Conservation (phyloP, 2,888 invertebrate genomes). For the Amblyteles armatorius region DNA sequence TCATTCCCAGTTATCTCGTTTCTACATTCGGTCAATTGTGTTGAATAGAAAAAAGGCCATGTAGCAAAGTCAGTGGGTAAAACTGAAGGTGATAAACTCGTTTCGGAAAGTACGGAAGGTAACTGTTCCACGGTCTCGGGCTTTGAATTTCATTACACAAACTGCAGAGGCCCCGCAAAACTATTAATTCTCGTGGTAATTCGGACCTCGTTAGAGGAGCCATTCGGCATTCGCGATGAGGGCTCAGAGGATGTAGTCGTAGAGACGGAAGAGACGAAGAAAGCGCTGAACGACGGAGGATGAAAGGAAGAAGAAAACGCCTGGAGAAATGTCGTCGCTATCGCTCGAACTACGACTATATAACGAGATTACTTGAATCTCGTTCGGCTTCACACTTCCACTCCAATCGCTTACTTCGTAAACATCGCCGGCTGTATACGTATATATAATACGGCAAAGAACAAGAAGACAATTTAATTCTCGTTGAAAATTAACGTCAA, state of each 20-base stretch:
- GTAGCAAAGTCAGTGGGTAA: neutral
- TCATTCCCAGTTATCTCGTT: slow-evolving; percentile 34
- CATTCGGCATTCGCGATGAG: slow-evolving; percentile 34
- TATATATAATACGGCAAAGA: neutral
- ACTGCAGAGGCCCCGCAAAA: slow-evolving; percentile 12
- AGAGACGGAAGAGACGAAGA: neutral
- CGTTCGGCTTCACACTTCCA: slow-evolving; percentile 17
- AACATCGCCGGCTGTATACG: slow-evolving; percentile 10
- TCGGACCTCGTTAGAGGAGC: slow-evolving; percentile 42
- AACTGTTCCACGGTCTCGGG: slow-evolving; percentile 14
- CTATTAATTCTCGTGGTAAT: slow-evolving; percentile 53
- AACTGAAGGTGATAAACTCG: slow-evolving; percentile 55
- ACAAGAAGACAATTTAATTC: neutral
- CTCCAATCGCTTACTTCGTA: slow-evolving; percentile 13
- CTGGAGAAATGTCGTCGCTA: slow-evolving; percentile 18
- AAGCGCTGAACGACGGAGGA: neutral
- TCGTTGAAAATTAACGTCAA: neutral
- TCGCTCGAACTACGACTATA: slow-evolving; percentile 29
- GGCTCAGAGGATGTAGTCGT: neutral
- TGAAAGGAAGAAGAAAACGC: slow-evolving; percentile 24
- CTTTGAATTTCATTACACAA: slow-evolving; percentile 63
- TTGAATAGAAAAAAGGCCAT: neutral
- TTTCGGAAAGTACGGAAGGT: slow-evolving; percentile 21
- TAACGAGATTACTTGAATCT: slow-evolving; percentile 48
- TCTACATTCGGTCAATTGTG: slow-evolving; percentile 7